phyloP scores from a whole-genome alignment of 2,113 vertebrate species.

The Bubo bubo region DNA sequence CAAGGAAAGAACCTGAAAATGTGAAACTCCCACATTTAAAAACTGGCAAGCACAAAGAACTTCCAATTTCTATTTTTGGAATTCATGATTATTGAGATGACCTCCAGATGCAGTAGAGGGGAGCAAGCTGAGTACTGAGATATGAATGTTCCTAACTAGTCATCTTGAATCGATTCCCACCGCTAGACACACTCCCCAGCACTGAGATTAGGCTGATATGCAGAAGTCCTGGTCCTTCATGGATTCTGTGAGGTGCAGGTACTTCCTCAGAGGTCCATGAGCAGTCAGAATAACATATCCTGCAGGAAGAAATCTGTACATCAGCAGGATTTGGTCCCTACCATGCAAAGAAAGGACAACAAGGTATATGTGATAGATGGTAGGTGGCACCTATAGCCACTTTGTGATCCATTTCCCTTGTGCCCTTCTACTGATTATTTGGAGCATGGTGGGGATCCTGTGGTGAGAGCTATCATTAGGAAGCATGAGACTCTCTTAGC shows the following conservation, averaged over 20 bases:
- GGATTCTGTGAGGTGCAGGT: background rate
- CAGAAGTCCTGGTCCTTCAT: background rate
- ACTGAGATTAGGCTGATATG: background rate
- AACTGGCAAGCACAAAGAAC: background rate
- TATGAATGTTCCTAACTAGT: background rate
- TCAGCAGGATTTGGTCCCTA: background rate
- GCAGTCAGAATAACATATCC: background rate
- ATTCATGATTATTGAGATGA: background rate
- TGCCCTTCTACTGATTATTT: slow-evolving; percentile 8
- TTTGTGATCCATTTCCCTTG: background rate
- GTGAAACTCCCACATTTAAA: background rate
- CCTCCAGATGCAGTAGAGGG: background rate
- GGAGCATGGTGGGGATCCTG: slow-evolving; percentile 50
- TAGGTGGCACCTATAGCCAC: background rate
- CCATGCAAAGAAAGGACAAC: background rate
- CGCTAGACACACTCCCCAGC: background rate
- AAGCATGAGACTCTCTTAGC: slow-evolving; percentile 69
- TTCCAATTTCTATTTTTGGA: background rate
- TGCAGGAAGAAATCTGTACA: background rate
- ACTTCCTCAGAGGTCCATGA: background rate
- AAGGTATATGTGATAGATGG: background rate
- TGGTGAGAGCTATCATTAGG: slow-evolving; percentile 68
- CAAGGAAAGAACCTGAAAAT: background rate
- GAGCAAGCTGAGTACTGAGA: background rate
- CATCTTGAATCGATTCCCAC: background rate